Base-by-base conservation (phyloP, 2,797 vertebrate genomes). In the Huso huso region DNA sequence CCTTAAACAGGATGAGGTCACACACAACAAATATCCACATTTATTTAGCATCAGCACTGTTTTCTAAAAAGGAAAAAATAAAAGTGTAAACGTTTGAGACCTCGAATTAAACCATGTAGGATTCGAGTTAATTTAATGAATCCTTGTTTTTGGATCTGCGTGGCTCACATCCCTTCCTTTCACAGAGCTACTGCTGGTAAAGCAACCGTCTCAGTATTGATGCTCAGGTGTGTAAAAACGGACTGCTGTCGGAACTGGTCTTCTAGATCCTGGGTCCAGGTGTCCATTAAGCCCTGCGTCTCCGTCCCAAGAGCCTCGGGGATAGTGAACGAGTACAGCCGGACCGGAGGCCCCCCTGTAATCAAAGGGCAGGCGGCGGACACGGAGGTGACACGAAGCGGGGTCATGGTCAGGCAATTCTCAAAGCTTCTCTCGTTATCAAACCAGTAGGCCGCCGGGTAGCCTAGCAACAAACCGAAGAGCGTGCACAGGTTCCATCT, bases 251-350 rank as follows among this genome's bases (percentile, higher is more conserved):
- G 55, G 79, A 93, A 95, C 50, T 74, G 81, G 18, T 83, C 78
- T 67, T 70, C 77, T 71, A 98, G 86, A 61, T 73, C 18, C 6
- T 75, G 12, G 1, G 70, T 73, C 96, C 96, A 99, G 18, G 67
- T 18, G 0, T 86, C 81, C 68, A 94, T 68, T 60, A 62, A 59
- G 6, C 60, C 73, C 63, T 73, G 50, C 3, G 89, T 77, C 69
- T 86, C 74, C 1, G 69, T 2, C 1, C 83, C 83, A 37, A 97
- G 82, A 55, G 72, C 81, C 53, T 92, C 89, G 0, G 96, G 96
- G 69, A 95, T 52, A 62, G 94, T 98, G 78, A 98, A 99, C 48
- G 96, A 97, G 75, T 86, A 97, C 11, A 99, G 82, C 63, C 72
- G 82, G 62, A 88, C 80, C 11, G 62, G 71, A 60, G 87, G 83